Evolutionary conservation across 2,113 vertebrate species (phyloP), one percentile per base, ranked within the genome.

Genomic region (Sinosuthora webbiana): DNA sequence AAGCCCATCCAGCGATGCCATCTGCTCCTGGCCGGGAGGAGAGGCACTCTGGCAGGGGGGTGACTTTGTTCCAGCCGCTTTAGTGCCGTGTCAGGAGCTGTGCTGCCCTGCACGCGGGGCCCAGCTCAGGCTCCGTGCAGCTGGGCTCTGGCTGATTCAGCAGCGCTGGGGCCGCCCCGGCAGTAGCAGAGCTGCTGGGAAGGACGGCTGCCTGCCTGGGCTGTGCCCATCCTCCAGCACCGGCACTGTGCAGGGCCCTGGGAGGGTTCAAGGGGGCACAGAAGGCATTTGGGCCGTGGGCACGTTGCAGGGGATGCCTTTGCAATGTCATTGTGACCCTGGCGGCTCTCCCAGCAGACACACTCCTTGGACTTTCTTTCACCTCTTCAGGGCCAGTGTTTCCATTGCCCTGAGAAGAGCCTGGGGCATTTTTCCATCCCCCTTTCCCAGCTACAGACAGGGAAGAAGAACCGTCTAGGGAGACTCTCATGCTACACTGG

Each of bases 71-170:
- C 16, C 83, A 47, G 82, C 49, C 1, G 2, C 37, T 64, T 59
- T 39, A 30, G 3, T 21, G 83, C 75, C 47, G 0, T 10, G 7
- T 88, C 75, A 88, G 93, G 89, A 12, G 52, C 69, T 33, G 57
- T 42, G 52, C 85, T 88, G 95, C 39, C 82, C 64, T 69, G 79
- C 78, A 5, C 0, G 0, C 15, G 0, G 78, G 78, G 50, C 28
- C 56, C 53, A 27, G 70, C 93, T 18, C 53, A 7, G 56, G 69
- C 88, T 31, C 52, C 0, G 1, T 50, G 7, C 82, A 75, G 88
- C 93, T 83, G 93, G 2, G 4, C 62, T 55, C 60, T 2, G 20
- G 70, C 91, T 76, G 91, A 90, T 39, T 84, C 90, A 90, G 95
- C 90, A 73, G 75, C 25, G 0, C 75, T 2, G 8, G 2, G 12